Base-by-base conservation (phyloP, 2,797 vertebrate genomes). In the Falco columbarius region DNA sequence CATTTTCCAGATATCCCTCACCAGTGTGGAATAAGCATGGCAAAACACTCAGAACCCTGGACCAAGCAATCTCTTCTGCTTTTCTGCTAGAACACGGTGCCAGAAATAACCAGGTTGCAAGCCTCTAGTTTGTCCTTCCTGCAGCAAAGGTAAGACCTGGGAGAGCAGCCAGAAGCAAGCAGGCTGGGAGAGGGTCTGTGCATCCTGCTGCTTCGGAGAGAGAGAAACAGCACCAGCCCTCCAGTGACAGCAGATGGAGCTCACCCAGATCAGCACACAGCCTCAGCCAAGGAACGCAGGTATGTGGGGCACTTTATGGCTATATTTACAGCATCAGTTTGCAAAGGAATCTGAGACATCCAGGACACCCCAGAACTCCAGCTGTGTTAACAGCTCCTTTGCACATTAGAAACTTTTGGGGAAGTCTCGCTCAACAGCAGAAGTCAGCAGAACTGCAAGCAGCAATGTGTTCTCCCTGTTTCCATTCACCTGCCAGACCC, bases 151-250 rank as follows among this genome's bases (percentile, higher is more conserved):
- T 87, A 66, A 36, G 52, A 34, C 17, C 23, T 75, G n/a, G 91
- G 86, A 95, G 38, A 81, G n/a, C 54, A 63, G 89, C 93, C 89
- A 93, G 67, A 66, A 89, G 14, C n/a, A 38, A 86, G 70, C 46
- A 79, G 80, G 73, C n/a, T 42, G 66, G 79, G 54, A 96, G 72
- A 81, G 54, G 54, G 19, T 62, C 80, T 52, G 74, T 32, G 75
- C 74, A 47, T 75, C 91, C 87, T 12, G 46, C 75, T 90, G 68
- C 72, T 90, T 52, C 18, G 29, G 30, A 30, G 34, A 66, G 44
- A 51, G 30, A 90, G 32, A 42, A 91, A 18, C 42, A 29, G 87
- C 85, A 89, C 24, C 58, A 70, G 66, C 52, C 46, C 70, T 79
- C 54, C 2, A 62, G 76, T 55, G 88, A 66, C 70, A 71, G 94